A percentile compares a stretch with the other conserved stretches of the same genome.
Conservation (phyloP, 2,888 invertebrate genomes). For the Nomada lathburiana region DNA sequence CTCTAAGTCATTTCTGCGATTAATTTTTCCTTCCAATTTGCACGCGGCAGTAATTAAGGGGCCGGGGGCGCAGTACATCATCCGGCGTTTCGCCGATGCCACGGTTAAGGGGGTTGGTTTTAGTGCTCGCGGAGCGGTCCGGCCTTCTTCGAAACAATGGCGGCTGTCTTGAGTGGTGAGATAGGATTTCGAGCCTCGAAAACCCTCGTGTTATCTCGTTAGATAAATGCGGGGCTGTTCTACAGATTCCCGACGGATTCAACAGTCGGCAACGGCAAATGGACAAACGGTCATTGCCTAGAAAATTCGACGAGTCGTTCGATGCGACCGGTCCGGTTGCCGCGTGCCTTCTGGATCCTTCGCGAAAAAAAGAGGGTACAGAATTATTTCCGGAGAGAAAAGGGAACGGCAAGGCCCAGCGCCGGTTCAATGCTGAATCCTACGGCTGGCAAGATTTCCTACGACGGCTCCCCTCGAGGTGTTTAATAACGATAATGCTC, state of each 20-base stretch:
- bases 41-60: constrained; percentile 85
- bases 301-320: too few relatives aligned
- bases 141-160: constrained; percentile 81
- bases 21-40: constrained; percentile 85
- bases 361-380: neutral
- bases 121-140: constrained; percentile 70
- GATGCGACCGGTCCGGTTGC: too few relatives aligned
- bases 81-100: constrained; percentile 73
- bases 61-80: constrained; percentile 81
- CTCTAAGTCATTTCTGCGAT: constrained; percentile 85
- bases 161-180: constrained; percentile 71
- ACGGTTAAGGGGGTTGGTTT: constrained; percentile 66
- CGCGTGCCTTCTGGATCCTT: neutral
- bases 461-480: constrained; percentile 75
- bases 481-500: constrained; percentile 84
- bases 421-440: constrained; percentile 43
- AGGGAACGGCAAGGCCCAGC: constrained; percentile 7
- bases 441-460: constrained; percentile 59
- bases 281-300: too few relatives aligned
- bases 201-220: constrained; percentile 48
- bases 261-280: neutral
- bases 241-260: neutral
- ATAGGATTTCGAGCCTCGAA: constrained; percentile 68
- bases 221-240: constrained; percentile 30
- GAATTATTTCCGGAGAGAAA: neutral